phyloP scores from a whole-genome alignment of 2,888 invertebrate species.

The Epinotia ramella region DNA sequence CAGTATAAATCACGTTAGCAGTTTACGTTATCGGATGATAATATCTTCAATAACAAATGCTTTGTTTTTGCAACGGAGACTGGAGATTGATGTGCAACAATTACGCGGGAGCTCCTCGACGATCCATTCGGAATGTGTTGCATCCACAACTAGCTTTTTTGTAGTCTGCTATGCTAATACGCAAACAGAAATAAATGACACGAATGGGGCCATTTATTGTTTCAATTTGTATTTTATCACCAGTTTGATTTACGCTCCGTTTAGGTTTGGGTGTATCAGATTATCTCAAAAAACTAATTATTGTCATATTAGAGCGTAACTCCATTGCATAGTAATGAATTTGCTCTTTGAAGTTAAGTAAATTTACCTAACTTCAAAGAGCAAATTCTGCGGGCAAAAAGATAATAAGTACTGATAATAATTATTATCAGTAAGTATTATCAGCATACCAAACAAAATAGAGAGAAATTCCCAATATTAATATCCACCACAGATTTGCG shows the following conservation, averaged over 20 bases:
- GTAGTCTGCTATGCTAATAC: conserved; percentile 78
- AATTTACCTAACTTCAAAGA: too few relatives aligned
- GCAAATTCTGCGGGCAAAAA: too few relatives aligned
- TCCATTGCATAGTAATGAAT: not conserved
- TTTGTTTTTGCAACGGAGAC: conserved; percentile 81
- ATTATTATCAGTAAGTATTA: too few relatives aligned
- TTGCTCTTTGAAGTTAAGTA: too few relatives aligned
- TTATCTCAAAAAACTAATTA: not conserved
- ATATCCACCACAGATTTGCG: too few relatives aligned
- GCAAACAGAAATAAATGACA: conserved; percentile 72
- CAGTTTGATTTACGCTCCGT: conserved; percentile 35
- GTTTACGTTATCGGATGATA: conserved; percentile 77
- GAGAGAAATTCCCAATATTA: too few relatives aligned
- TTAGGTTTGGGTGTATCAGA: not conserved
- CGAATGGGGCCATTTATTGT: conserved; percentile 67
- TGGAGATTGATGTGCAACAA: conserved; percentile 84
- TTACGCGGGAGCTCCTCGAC: conserved; percentile 76
- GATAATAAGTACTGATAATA: too few relatives aligned
- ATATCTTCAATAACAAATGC: conserved; percentile 80
- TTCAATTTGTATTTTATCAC: conserved; percentile 62
- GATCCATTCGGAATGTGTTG: conserved; percentile 78
- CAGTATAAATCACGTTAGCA: conserved; percentile 77
- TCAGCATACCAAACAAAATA: too few relatives aligned
- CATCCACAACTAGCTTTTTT: conserved; percentile 81
- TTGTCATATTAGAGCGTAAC: too few relatives aligned